Conservation (phyloP, 53 echinoderm and acorn worm species). For the Mesocentrotus franciscanus region DNA sequence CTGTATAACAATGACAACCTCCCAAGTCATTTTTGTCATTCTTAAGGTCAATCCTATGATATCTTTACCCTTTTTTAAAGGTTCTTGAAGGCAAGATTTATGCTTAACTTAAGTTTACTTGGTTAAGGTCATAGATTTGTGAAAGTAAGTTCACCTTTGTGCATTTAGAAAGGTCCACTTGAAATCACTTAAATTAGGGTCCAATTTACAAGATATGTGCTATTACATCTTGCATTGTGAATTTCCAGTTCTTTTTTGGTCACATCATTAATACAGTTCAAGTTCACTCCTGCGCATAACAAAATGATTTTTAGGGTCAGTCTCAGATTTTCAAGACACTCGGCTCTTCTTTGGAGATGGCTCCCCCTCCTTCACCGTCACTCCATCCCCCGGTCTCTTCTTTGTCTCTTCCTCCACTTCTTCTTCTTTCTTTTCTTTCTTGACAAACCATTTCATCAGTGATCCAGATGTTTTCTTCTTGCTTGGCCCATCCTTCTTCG, state of each 20-base stretch:
- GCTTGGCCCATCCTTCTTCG: constrained; percentile 43
- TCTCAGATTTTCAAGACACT: constrained; percentile 14
- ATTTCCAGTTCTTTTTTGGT: not conserved
- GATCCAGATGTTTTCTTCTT: constrained; percentile 33
- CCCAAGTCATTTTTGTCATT: too few relatives aligned
- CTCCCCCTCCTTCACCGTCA: constrained; percentile 43
- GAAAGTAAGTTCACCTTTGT: not conserved
- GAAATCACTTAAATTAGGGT: not conserved
- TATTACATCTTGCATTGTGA: not conserved
- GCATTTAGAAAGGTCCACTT: not conserved
- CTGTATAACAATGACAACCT: not conserved
- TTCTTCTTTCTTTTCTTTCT: constrained; percentile 50
- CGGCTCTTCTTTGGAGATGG: constrained; percentile 54
- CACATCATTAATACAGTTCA: not conserved
- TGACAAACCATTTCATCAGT: constrained; percentile 61
- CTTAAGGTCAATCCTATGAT: too few relatives aligned
- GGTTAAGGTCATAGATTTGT: not conserved
- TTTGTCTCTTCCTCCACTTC: constrained; percentile 42
- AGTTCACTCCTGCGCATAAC: too few relatives aligned
- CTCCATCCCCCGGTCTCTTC: constrained; percentile 44
- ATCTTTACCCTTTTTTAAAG: not conserved
- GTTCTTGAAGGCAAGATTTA: not conserved
- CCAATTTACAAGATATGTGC: not conserved
- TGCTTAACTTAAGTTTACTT: not conserved
- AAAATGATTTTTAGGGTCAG: not conserved